Base-by-base conservation (phyloP, 2,113 vertebrate species). In the Cyprinodon tularosa region DNA sequence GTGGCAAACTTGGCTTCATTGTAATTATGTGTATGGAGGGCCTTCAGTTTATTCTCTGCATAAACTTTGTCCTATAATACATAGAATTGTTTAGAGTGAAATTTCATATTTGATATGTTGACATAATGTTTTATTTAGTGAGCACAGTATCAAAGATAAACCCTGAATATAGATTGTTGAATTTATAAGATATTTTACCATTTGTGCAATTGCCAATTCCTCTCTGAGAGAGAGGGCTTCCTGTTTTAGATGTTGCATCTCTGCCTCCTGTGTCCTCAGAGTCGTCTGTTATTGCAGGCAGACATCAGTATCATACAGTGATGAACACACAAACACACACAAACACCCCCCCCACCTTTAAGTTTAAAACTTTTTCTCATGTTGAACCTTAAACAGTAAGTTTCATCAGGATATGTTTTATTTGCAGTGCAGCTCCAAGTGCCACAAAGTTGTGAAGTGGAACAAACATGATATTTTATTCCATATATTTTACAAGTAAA, bases 171-270 rank as follows among this genome's bases (percentile, higher is more conserved):
- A 38, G 39, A 17, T 13, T 47, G 4, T 36, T 6, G 10, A 57
- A 57, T 53, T 53, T 53, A 53, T 5, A 20, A n/a, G 17, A 22
- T 29, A 8, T 17, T 14, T 20, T 87, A 98, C 97, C 96, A 95
- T 95, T 78, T 95, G 87, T 60, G 96, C 95, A 0, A 96, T 93
- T 89, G 97, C 96, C 39, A 99, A 84, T 71, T 98, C 96, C 0
- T 97, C 96, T 83, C 95, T 96, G 72, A 98, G 95, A 38, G 96
- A 96, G 77, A 89, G 93, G 89, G 96, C 96, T 87, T 98, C 97
- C 86, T 98, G 96, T 83, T 95, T 96, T 81, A 99, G 95, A 90
- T 96, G 96, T 89, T 98, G 96, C 86, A 97, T 96, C 86, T 99
- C 97, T 0, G 96, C 96, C 67, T 98, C 97, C 80, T 96, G 97